Evolutionary conservation across 2,797 vertebrate genomes (phyloP).

Genomic region (Tadarida brasiliensis): DNA sequence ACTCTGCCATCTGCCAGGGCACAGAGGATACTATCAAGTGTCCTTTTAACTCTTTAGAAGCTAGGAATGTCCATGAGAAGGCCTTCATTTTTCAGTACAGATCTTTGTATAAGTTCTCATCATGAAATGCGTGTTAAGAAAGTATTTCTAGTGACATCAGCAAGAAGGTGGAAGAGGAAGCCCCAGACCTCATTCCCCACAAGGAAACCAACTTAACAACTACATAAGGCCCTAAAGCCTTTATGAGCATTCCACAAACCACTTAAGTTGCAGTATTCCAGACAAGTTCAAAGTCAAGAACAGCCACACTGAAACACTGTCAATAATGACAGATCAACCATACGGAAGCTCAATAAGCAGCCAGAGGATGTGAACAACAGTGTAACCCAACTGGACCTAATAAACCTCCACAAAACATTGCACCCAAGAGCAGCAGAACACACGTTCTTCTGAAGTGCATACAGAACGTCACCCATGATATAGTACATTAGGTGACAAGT

Average conservation of each 20-base stretch:
- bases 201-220: neutral
- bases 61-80: neutral
- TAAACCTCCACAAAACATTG: neutral
- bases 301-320: neutral
- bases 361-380: neutral
- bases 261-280: neutral
- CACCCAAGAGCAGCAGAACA: neutral
- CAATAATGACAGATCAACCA: neutral
- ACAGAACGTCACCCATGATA: neutral
- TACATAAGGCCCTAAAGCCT: neutral
- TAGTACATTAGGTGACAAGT: neutral
- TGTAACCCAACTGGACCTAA: neutral
- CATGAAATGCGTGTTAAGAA: neutral
- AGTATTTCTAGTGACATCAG: neutral
- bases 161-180: neutral
- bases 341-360: neutral
- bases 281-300: neutral
- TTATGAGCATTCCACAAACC: neutral
- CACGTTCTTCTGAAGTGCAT: neutral
- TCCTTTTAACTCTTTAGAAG: neutral
- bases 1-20: neutral
- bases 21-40: no score
- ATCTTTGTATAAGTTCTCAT: neutral
- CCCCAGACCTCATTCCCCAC: neutral
- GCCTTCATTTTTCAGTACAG: neutral